Percentiles rank a stretch among this genome's conserved stretches.
Evolutionary conservation across 2,797 vertebrate species (phyloP).

Genomic region (Podarcis siculus): DNA sequence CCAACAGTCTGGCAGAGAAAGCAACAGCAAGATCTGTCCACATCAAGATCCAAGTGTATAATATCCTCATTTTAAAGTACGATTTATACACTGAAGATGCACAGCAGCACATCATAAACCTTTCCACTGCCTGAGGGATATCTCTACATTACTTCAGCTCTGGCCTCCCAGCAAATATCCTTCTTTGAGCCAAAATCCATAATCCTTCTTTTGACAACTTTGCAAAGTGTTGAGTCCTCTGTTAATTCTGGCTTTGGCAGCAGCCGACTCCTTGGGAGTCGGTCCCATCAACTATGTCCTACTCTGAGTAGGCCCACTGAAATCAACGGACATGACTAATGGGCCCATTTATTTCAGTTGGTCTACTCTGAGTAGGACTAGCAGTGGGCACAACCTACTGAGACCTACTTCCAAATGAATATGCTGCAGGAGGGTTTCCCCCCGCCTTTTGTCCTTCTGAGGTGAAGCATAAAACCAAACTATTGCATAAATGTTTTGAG

Average conservation of each 20-base stretch:
- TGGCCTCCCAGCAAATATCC: neutral
- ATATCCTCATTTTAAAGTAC: neutral
- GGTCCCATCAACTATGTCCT: no score
- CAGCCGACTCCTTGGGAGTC: no score
- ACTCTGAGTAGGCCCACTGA: no score
- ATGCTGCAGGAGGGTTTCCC: no score
- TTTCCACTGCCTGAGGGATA: neutral
- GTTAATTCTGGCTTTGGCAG: no score
- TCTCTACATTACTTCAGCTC: neutral
- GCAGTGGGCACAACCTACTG: neutral
- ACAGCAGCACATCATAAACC: neutral
- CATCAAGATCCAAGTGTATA: neutral
- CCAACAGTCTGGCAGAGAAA: neutral
- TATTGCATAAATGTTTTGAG: conserved; percentile 22
- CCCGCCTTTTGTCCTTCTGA: neutral
- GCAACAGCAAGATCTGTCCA: neutral
- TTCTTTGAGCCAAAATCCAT: neutral
- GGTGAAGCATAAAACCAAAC: neutral
- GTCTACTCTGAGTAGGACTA: no score
- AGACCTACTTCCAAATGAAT: neutral
- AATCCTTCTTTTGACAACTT: neutral
- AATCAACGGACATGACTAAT: no score
- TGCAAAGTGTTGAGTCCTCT: no score
- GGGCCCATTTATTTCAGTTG: no score
- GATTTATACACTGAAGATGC: neutral